Evolutionary conservation across 2,888 invertebrate genomes (phyloP).

Genomic region (Melieria picta): DNA sequence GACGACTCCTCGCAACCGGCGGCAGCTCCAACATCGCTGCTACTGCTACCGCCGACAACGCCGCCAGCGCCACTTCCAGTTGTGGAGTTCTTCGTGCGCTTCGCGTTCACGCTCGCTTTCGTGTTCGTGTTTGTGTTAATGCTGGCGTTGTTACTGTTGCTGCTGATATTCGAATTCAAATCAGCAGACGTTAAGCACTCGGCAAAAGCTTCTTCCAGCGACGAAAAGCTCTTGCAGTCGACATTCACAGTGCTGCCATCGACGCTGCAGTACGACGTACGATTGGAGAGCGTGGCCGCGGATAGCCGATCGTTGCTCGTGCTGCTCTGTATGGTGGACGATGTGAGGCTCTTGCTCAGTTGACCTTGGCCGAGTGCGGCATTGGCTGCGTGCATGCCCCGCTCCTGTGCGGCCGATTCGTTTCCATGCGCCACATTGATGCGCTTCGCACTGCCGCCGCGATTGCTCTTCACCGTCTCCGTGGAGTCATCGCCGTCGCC

Average conservation of each 20-base stretch:
- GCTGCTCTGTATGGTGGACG: constrained; percentile 57
- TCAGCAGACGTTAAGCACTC: constrained; percentile 18
- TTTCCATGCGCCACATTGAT: constrained; percentile 43
- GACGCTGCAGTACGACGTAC: constrained; percentile 62
- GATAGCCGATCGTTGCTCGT: constrained; percentile 53
- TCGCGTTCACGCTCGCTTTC: constrained; percentile 28
- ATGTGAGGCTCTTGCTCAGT: constrained; percentile 56
- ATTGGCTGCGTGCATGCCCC: constrained; percentile 29
- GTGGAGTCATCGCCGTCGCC: constrained; percentile 64
- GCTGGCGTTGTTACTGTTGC: constrained; percentile 1
- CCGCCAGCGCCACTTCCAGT: constrained; percentile 33
- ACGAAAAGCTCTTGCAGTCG: constrained; percentile 57
- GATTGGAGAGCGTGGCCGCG: constrained; percentile 60
- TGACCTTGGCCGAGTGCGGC: constrained; percentile 54
- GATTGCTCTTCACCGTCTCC: constrained; percentile 68
- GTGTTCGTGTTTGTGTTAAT: constrained; percentile 24
- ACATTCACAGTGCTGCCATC: constrained; percentile 54
- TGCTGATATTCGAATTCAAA: neutral
- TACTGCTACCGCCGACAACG: neutral
- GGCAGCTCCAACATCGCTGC: neutral
- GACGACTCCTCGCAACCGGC: neutral
- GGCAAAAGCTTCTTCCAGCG: constrained; percentile 57
- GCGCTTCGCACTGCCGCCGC: constrained; percentile 43
- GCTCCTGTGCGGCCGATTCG: constrained; percentile 41
- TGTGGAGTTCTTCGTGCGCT: constrained; percentile 43